phyloP scores from a whole-genome alignment of 64 coral and sea anemone species.

The Anthopleura sola region DNA sequence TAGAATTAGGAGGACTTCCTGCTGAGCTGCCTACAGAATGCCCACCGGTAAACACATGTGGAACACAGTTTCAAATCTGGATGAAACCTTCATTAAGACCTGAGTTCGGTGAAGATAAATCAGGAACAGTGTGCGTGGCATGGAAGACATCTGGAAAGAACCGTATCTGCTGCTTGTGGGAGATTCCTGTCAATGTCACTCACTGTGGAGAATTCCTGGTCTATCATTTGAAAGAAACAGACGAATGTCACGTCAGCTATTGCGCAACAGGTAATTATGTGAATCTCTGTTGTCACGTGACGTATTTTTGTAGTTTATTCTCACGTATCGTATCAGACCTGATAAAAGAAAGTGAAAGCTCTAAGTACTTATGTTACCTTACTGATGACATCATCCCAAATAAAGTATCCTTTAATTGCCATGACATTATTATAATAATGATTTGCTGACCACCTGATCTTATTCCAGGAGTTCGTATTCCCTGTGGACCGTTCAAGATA shows the following conservation, averaged over 20 bases:
- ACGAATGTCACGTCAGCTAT: slow-evolving; percentile 68
- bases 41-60: slow-evolving; percentile 54
- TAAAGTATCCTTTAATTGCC: too few relatives aligned
- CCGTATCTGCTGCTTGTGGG: slow-evolving; percentile 78
- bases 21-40: slow-evolving; percentile 72
- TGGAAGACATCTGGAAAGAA: slow-evolving; percentile 39
- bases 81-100: slow-evolving; percentile 33
- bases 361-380: too few relatives aligned
- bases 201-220: slow-evolving; percentile 79
- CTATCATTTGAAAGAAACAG: slow-evolving; percentile 51
- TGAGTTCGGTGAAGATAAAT: slow-evolving; percentile 51
- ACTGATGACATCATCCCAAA: too few relatives aligned
- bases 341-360: too few relatives aligned
- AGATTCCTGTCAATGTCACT: slow-evolving; percentile 62
- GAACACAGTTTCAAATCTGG: slow-evolving; percentile 79
- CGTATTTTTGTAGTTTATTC: too few relatives aligned
- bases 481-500: slow-evolving; percentile 67
- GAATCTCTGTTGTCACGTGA: neutral
- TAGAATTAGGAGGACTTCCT: slow-evolving; percentile 55
- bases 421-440: neutral
- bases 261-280: slow-evolving; percentile 46
- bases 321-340: too few relatives aligned
- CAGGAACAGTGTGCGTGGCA: slow-evolving; percentile 62
- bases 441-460: neutral
- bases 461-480: slow-evolving; percentile 44